Percentiles rank a stretch among this genome's conserved stretches.
phyloP scores from a whole-genome alignment of 2,797 vertebrate genomes.

The Lepus townsendii region DNA sequence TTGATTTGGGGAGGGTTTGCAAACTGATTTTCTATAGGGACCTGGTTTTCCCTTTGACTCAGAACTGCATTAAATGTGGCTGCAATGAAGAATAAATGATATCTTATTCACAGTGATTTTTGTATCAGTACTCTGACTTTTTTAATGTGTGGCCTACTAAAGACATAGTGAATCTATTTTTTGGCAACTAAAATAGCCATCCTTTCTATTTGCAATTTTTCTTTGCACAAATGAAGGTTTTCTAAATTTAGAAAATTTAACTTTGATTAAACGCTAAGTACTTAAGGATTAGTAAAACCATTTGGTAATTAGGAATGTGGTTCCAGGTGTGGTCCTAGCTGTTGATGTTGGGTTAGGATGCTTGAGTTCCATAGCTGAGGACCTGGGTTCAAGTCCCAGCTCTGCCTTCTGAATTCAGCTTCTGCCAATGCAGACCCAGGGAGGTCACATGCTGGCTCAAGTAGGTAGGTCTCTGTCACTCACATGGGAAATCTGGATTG shows the following conservation, averaged over 20 bases:
- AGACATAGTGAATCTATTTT: not conserved
- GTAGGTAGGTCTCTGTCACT: too few relatives aligned
- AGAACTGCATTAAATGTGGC: not conserved
- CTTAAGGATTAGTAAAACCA: not conserved
- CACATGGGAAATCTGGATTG: too few relatives aligned
- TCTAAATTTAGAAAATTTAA: conserved; percentile 51
- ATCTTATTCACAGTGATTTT: not conserved
- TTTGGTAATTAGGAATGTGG: not conserved
- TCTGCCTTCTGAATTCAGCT: too few relatives aligned
- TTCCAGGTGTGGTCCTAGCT: not conserved
- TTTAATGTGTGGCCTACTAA: not conserved
- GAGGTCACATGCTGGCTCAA: too few relatives aligned
- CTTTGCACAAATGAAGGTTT: conserved; percentile 27
- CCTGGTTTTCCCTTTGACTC: not conserved
- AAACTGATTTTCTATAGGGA: not conserved
- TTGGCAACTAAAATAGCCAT: not conserved
- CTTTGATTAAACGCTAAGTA: conserved; percentile 24
- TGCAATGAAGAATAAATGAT: not conserved
- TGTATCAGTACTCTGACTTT: not conserved
- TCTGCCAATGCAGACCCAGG: too few relatives aligned
- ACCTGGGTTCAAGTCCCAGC: too few relatives aligned
- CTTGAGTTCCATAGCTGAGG: too few relatives aligned
- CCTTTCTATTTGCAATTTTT: not conserved
- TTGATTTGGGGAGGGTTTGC: not conserved
- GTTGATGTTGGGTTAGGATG: too few relatives aligned